Conservation (phyloP, 53 echinoderm and acorn worm genomes). For the Stichopus horrens region DNA sequence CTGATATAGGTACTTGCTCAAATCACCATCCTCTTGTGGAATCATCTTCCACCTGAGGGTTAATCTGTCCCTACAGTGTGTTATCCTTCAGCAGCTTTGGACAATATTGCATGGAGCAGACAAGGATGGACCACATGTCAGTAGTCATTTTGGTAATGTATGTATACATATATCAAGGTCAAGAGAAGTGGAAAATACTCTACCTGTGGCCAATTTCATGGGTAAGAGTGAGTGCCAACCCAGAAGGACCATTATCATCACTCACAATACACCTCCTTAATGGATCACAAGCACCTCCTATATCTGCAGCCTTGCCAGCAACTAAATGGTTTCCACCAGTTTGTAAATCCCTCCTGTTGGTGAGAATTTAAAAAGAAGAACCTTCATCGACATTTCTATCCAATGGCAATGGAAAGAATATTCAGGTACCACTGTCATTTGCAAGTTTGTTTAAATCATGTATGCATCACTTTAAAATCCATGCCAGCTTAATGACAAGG, state of each 20-base stretch:
- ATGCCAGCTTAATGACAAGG: no score
- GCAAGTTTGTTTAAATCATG: no score
- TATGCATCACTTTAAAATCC: no score
- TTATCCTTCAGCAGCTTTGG: no score
- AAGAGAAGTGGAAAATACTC: not conserved
- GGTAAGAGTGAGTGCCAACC: slow-evolving; percentile 74
- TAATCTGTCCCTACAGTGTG: no score
- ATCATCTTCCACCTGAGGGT: no score
- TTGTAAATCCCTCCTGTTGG: slow-evolving; percentile 63
- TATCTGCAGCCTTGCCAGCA: slow-evolving; percentile 74
- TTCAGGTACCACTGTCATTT: no score
- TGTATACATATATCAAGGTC: not conserved
- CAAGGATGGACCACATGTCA: not conserved
- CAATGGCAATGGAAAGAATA: no score
- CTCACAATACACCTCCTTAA: slow-evolving; percentile 66
- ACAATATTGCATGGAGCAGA: not conserved
- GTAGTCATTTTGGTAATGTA: not conserved
- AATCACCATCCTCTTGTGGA: no score
- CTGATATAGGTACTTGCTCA: no score
- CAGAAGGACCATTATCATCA: slow-evolving; percentile 79
- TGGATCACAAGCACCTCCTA: slow-evolving; percentile 76
- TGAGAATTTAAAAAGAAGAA: not conserved
- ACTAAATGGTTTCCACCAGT: slow-evolving; percentile 68
- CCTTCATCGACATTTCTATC: no score
- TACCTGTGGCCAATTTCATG: slow-evolving; percentile 93